Conservation (phyloP, 1,140 invertebrate species). For the Ptiloglossa arizonensis region DNA sequence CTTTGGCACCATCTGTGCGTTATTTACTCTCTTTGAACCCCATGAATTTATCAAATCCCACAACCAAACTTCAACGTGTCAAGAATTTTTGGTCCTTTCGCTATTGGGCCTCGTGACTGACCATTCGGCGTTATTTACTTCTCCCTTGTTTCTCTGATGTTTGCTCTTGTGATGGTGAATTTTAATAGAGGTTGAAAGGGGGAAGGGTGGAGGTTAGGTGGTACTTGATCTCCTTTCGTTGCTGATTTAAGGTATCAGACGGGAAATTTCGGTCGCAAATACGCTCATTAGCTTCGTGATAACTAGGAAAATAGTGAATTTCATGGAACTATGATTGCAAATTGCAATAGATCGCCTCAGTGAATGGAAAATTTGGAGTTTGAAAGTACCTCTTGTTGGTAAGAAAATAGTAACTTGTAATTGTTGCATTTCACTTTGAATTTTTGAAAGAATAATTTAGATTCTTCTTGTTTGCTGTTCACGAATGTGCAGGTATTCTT, state of each 20-base stretch:
- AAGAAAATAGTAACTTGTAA: no score
- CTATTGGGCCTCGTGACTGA: not conserved
- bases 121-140: not conserved
- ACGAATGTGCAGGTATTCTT: no score
- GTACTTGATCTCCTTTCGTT: not conserved
- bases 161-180: not conserved
- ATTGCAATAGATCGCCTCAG: not conserved
- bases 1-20: not conserved
- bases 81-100: not conserved
- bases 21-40: not conserved
- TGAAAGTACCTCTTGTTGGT: not conserved
- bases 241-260: not conserved
- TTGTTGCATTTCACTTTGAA: no score
- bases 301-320: not conserved
- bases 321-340: not conserved
- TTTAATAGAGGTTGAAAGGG: not conserved
- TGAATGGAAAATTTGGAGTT: not conserved
- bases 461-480: no score
- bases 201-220: not conserved
- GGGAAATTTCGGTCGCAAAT: not conserved
- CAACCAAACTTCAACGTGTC: not conserved
- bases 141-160: not conserved
- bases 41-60: conserved; percentile 4
- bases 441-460: no score
- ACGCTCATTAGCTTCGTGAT: not conserved